A percentile compares a stretch with the other conserved stretches of the same genome.
Conservation (phyloP, 2,888 invertebrate species). For the Strigamia maritima region DNA sequence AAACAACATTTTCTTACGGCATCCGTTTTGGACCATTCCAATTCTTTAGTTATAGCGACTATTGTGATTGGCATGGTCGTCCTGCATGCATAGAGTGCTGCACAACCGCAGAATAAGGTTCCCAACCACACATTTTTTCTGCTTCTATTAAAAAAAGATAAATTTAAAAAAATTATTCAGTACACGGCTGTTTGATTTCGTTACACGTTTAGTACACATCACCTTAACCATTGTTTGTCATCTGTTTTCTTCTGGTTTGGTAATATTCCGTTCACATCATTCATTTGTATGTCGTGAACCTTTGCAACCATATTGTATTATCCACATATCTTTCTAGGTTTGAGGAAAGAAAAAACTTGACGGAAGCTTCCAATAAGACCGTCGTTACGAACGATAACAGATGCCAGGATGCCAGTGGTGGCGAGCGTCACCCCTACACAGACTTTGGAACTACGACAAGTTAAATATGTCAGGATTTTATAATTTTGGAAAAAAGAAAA, state of each 20-base stretch:
- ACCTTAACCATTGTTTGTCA: constrained; percentile 19
- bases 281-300: not conserved
- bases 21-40: constrained; percentile 66
- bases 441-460: too few species aligned
- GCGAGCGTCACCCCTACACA: too few species aligned
- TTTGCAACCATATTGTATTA: not conserved
- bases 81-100: constrained; percentile 64
- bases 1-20: constrained; percentile 54
- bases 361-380: not conserved
- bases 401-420: too few species aligned
- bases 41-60: constrained; percentile 62
- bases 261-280: not conserved
- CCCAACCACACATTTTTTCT: constrained; percentile 61
- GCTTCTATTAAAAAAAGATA: too few species aligned
- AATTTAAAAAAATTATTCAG: too few species aligned
- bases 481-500: too few species aligned
- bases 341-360: not conserved
- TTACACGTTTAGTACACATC: not conserved
- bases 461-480: too few species aligned
- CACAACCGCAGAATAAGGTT: constrained; percentile 62
- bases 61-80: constrained; percentile 66
- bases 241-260: constrained; percentile 18
- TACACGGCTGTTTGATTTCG: too few species aligned
- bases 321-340: not conserved
- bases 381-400: too few species aligned